These are phyloP conservation scores for Cacatua alba DNA, from an alignment of 2,113 vertebrate genomes.

Conservation along the genomic window DNA sequence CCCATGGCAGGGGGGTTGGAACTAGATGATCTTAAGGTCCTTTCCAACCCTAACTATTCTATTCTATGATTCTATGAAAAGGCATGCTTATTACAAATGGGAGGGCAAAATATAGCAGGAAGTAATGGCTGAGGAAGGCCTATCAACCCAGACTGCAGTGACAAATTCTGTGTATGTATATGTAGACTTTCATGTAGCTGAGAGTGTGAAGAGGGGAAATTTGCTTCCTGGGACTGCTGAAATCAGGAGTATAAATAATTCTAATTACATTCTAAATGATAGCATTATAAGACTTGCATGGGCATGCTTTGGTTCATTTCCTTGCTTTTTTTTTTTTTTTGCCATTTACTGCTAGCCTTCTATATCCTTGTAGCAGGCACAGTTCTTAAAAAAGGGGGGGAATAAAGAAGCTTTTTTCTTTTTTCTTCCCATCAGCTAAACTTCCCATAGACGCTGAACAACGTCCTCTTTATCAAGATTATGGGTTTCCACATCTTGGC, in stretches of 20 bases:
- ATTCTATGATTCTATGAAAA: background rate
- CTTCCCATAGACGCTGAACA: conserved; percentile 45
- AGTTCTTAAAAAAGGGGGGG: background rate
- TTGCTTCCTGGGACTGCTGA: background rate
- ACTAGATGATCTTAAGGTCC: too few species aligned
- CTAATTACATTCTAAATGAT: background rate
- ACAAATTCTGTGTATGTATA: background rate
- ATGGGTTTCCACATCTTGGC: conserved; percentile 43
- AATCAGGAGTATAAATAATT: conserved; percentile 14
- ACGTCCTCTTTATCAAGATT: conserved; percentile 25
- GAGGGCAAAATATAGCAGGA: background rate
- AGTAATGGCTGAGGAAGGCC: background rate
- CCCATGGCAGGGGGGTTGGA: too few species aligned
- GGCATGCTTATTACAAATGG: background rate
- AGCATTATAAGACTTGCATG: background rate
- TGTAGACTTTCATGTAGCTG: background rate
- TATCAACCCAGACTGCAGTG: background rate
- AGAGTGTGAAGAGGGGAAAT: background rate
- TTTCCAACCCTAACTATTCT: too few species aligned
- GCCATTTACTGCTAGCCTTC: background rate
- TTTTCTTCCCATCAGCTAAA: conserved; percentile 29
- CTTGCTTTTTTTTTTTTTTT: background rate
- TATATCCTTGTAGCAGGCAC: background rate
- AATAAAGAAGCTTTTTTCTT: conserved; percentile 17
- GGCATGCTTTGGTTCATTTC: background rate